Percentiles rank a stretch among this genome's conserved stretches.
These are phyloP conservation scores for Tachyglossus aculeatus DNA, from an alignment of 2,797 vertebrate genomes.

Conservation along the genomic window DNA sequence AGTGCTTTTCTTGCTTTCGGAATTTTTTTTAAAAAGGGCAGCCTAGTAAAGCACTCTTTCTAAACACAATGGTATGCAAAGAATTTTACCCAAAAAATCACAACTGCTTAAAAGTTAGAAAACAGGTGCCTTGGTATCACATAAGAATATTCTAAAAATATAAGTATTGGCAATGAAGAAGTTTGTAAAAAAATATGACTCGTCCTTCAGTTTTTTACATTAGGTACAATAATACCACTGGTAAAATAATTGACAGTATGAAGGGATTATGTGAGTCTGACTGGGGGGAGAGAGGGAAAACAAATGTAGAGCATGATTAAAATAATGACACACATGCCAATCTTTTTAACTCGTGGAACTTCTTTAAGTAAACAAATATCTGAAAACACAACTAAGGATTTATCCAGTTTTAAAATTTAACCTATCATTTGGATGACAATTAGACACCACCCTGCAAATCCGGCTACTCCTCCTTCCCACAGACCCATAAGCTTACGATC, in stretches of 20 bases:
- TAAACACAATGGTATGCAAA: not conserved
- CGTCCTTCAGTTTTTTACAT: not conserved
- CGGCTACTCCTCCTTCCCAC: too few species aligned
- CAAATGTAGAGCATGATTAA: too few species aligned
- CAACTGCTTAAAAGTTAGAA: constrained; percentile 7
- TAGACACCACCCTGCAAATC: too few species aligned
- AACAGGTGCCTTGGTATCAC: not conserved
- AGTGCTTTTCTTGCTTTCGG: not conserved
- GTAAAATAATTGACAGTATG: not conserved
- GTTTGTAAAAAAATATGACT: not conserved
- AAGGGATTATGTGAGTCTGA: not conserved
- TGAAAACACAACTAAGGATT: too few species aligned
- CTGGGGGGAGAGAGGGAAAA: not conserved
- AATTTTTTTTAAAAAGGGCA: constrained; percentile 5
- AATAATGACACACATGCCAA: too few species aligned
- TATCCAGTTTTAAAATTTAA: too few species aligned
- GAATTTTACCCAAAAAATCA: constrained; percentile 25
- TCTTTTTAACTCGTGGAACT: too few species aligned
- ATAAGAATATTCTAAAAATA: not conserved
- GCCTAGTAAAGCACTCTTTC: not conserved
- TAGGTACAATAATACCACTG: not conserved
- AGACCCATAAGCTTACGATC: too few species aligned
- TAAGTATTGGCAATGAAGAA: too few species aligned
- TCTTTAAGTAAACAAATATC: too few species aligned
- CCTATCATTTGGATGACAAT: too few species aligned